Conservation (phyloP, 2,888 invertebrate species). For the Calameuta filiformis region DNA sequence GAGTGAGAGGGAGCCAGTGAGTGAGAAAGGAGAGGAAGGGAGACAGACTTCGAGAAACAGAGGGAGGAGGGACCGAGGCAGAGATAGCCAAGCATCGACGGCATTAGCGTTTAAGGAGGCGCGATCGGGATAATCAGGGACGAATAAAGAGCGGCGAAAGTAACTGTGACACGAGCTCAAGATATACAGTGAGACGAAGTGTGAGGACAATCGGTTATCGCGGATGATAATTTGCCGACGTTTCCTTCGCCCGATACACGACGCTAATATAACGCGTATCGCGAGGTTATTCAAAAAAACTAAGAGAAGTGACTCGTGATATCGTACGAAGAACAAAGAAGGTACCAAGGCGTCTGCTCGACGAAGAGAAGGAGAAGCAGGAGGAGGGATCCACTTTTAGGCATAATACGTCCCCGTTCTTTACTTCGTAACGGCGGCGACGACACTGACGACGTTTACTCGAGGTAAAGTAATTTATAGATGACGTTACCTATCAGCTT, state of each 20-base stretch:
- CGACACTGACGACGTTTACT: conserved; percentile 32
- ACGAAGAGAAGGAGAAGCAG: not conserved
- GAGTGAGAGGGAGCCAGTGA: not conserved
- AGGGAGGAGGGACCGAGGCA: not conserved
- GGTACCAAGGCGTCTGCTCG: not conserved
- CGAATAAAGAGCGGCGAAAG: not conserved
- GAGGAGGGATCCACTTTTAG: not conserved
- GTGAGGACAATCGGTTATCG: not conserved
- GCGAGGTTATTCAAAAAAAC: not conserved
- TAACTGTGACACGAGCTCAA: not conserved
- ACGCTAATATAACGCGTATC: not conserved
- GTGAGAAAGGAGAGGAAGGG: not conserved
- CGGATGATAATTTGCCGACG: not conserved
- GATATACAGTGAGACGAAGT: not conserved
- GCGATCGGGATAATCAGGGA: not conserved
- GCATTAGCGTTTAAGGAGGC: not conserved
- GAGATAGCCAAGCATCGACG: not conserved
- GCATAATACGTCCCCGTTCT: not conserved
- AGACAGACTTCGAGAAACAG: not conserved
- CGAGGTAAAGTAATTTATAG: conserved; percentile 50
- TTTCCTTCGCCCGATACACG: not conserved
- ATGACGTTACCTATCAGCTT: conserved; percentile 47
- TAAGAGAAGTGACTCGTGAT: too few relatives aligned
- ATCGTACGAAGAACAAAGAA: not conserved
- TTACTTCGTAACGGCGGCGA: conserved; percentile 5